Evolutionary conservation across 2,113 vertebrate species (phyloP).

Genomic region (Balaenoptera acutorostrata): DNA sequence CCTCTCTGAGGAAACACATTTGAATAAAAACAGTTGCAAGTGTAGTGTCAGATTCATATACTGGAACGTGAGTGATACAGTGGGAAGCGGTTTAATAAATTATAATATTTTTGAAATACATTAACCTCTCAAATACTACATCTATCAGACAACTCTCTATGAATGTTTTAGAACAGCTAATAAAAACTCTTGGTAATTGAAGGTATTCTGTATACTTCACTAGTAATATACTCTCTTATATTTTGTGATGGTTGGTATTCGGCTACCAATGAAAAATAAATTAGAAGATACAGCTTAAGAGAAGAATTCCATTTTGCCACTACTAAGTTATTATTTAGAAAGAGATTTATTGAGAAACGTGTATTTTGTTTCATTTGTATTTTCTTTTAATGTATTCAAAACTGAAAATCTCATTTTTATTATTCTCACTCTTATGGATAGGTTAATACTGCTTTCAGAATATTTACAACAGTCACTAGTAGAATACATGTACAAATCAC

Average conservation of each 20-base stretch:
- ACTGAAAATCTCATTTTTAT: conserved; percentile 68
- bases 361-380: conserved; percentile 35
- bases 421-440: conserved; percentile 42
- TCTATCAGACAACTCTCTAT: not conserved
- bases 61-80: not conserved
- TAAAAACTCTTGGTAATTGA: conserved; percentile 23
- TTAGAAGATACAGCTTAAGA: not conserved
- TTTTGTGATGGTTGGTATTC: conserved; percentile 54
- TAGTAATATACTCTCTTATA: conserved; percentile 25
- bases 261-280: conserved; percentile 45
- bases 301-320: conserved; percentile 30
- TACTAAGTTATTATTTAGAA: conserved; percentile 49
- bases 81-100: conserved; percentile 19
- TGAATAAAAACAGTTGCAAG: conserved; percentile 64
- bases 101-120: conserved; percentile 44
- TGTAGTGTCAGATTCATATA: conserved; percentile 6
- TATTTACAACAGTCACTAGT: conserved; percentile 54
- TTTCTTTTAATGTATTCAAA: conserved; percentile 49
- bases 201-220: conserved; percentile 31
- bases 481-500: conserved; percentile 62
- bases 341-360: conserved; percentile 58
- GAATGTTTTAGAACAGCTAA: conserved; percentile 12
- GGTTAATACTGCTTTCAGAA: conserved; percentile 35
- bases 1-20: conserved; percentile 50
- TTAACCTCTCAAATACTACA: not conserved